A percentile compares a stretch with the other conserved stretches of the same genome.
phyloP scores from a whole-genome alignment of 2,797 vertebrate species.

The Hyperoplus lanceolatus region DNA sequence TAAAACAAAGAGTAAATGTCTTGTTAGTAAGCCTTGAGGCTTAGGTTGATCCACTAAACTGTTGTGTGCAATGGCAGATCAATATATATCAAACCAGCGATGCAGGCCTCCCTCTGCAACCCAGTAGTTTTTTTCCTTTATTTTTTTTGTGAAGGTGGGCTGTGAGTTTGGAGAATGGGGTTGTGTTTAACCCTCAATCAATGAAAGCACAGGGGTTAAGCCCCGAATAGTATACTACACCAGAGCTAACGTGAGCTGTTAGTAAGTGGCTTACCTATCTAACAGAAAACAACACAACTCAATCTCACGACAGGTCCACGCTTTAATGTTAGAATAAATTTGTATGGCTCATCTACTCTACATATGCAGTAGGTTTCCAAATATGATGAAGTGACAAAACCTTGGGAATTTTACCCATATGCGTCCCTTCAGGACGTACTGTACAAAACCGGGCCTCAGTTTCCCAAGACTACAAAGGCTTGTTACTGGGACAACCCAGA shows the following conservation, averaged over 20 bases:
- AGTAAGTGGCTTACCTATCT: no score
- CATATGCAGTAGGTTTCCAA: not conserved
- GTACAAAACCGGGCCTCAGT: not conserved
- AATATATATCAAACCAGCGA: conserved; percentile 28
- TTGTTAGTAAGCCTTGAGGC: conserved; percentile 9
- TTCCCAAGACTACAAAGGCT: not conserved
- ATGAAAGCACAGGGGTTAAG: no score
- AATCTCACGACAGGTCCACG: no score
- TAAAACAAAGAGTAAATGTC: conserved; percentile 4
- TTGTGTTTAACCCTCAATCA: no score
- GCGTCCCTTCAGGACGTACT: not conserved
- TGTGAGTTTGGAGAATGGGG: no score
- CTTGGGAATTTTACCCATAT: not conserved
- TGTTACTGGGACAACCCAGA: not conserved
- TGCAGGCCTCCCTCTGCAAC: not conserved
- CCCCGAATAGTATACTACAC: no score
- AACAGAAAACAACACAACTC: no score
- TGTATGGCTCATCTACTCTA: conserved; percentile 11
- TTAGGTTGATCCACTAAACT: conserved; percentile 37
- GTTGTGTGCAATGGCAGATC: conserved; percentile 33
- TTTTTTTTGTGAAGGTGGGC: no score
- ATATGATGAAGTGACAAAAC: conserved; percentile 4
- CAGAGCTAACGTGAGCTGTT: no score
- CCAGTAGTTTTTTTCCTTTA: no score
- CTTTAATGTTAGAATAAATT: not conserved